Evolutionary conservation across 1,140 invertebrate genomes (phyloP), one percentile per base, ranked within the genome.

Genomic region (Halesus radiatus): DNA sequence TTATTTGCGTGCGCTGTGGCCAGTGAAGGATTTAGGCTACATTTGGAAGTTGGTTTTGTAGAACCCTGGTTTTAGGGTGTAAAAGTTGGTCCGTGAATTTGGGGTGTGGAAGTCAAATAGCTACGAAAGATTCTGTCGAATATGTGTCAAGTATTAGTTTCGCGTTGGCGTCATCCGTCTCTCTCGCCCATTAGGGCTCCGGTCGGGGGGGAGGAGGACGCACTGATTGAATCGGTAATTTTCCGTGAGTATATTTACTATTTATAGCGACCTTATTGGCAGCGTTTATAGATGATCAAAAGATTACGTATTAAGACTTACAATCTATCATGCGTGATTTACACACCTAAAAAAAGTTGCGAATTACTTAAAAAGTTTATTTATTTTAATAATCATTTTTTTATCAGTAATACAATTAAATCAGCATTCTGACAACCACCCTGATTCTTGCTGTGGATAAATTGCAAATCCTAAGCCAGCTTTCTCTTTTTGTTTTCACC

Each of bases 121-220:
- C 60, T 45, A 29, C 37, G 75, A 64, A 45, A 50, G 75, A 52
- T 50, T 45, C 60, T 66, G 58, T 77, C 58, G 75, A 77, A 77
- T 66, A 77, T 77, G 75, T 77, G 75, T 77, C 75, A 77, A 77
- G 60, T 77, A 74, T 74, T 53, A 74, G 70, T 45, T 20, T 52
- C 37, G 66, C 66, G 18, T 70, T 70, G 66, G 45, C 18, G 10
- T 70, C 37, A 20, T 50, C 37, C 37, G 7, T 70, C 66, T 50
- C 66, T 18, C 66, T 70, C 66, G 29, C n/a, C 16, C 18, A 22
- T 20, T 45, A 18, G 10, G 16, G 10, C n/a, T n/a, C 18, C n/a
- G 18, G 66, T 18, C 6, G 66, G 18, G n/a, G 66, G 66, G 66
- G 29, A 70, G 20, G 66, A 37, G 22, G n/a, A 50, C n/a, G 23